Evolutionary conservation across 2,113 vertebrate genomes (phyloP).

Genomic region (Eleginops maclovinus): DNA sequence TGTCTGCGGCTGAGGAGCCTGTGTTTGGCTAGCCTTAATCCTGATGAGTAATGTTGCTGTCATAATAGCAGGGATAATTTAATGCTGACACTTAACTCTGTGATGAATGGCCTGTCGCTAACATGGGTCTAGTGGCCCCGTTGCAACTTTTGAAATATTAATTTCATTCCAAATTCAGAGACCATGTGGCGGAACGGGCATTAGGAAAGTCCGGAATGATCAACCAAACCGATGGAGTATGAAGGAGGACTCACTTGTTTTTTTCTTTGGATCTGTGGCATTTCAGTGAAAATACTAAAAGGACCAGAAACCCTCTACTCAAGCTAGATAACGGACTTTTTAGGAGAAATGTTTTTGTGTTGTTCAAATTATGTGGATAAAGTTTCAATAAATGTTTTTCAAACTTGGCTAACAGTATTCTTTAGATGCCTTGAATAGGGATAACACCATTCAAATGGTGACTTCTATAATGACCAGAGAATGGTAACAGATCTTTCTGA

Average conservation of each 20-base stretch:
- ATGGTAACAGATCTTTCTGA: not conserved
- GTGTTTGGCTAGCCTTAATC: conserved; percentile 85
- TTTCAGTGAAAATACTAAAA: not conserved
- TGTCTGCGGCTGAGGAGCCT: conserved; percentile 81
- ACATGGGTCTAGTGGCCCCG: conserved; percentile 78
- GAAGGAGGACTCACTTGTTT: conserved; percentile 8
- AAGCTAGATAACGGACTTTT: not conserved
- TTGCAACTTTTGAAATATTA: conserved; percentile 90
- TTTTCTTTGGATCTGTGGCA: conserved; percentile 9
- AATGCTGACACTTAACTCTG: conserved; percentile 92
- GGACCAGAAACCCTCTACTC: not conserved
- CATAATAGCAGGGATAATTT: conserved; percentile 96
- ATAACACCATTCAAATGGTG: not conserved
- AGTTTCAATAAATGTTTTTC: not conserved
- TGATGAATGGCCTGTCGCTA: conserved; percentile 93
- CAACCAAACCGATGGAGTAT: conserved; percentile 8
- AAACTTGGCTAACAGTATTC: not conserved
- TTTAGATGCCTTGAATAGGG: not conserved
- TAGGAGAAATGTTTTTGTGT: not conserved
- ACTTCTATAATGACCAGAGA: not conserved
- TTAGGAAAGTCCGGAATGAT: not conserved
- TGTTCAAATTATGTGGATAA: not conserved
- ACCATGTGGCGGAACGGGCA: conserved; percentile 2
- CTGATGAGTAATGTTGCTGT: conserved; percentile 97
- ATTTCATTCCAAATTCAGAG: conserved; percentile 82